A percentile compares a stretch with the other conserved stretches of the same genome.
Evolutionary conservation across 2,797 vertebrate genomes (phyloP).

Genomic region (Hemibagrus guttatus): DNA sequence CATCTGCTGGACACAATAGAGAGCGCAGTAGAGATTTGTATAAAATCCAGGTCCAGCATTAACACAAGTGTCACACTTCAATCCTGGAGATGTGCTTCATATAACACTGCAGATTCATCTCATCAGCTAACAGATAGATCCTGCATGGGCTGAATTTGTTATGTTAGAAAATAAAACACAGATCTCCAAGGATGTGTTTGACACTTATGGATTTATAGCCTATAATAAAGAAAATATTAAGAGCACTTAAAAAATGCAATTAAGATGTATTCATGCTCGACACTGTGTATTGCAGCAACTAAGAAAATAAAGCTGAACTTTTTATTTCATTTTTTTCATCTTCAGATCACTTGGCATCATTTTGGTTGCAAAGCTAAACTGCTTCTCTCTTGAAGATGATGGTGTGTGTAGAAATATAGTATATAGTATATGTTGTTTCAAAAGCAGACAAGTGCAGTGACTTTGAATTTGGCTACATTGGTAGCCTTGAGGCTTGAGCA

Average conservation of each 20-base stretch:
- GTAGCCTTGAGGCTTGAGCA: not conserved
- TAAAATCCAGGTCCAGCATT: not conserved
- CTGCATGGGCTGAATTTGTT: not conserved
- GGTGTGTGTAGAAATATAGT: not conserved
- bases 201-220: not conserved
- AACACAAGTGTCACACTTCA: too few relatives aligned
- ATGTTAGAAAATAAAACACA: not conserved
- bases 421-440: not conserved
- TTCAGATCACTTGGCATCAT: not conserved
- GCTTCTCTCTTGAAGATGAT: not conserved
- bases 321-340: conserved; percentile 28
- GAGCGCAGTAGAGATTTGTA: not conserved
- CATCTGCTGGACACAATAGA: conserved; percentile 24
- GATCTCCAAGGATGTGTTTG: not conserved
- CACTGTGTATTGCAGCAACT: conserved; percentile 69
- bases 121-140: not conserved
- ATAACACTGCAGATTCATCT: not conserved
- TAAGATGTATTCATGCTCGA: not conserved
- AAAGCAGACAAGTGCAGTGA: not conserved
- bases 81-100: not conserved
- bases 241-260: not conserved
- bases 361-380: not conserved
- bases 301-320: conserved; percentile 63
- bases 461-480: not conserved
- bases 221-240: not conserved